Evolutionary conservation across 1,140 invertebrate genomes (phyloP).

Genomic region (Megathymus violae): DNA sequence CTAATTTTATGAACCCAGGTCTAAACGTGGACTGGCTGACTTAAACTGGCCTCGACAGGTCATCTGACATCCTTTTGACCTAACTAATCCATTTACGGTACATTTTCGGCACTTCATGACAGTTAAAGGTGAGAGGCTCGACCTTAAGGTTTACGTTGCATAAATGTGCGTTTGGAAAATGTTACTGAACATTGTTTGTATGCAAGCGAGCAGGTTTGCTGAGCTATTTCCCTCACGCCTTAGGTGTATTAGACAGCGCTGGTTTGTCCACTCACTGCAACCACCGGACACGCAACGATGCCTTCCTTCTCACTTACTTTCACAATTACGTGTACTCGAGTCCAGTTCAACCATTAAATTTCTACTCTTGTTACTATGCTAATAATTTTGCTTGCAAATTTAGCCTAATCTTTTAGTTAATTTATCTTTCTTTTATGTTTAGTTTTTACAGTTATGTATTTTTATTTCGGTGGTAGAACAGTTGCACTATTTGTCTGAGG

Average conservation of each 20-base stretch:
- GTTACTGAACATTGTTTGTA: conserved; percentile 13
- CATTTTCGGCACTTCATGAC: conserved; percentile 13
- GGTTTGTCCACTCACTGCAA: conserved; percentile 43
- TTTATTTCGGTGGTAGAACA: too few relatives aligned
- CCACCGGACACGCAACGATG: conserved; percentile 63
- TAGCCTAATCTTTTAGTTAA: too few relatives aligned
- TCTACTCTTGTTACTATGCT: conserved; percentile 28
- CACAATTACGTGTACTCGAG: conserved; percentile 58
- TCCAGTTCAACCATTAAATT: conserved; percentile 52
- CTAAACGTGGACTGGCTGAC: too few relatives aligned
- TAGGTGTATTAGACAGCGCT: conserved; percentile 18
- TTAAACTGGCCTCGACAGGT: too few relatives aligned
- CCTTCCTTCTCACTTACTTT: conserved; percentile 69
- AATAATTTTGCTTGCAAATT: conserved; percentile 3
- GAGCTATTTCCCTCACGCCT: conserved; percentile 31
- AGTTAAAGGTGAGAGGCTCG: conserved; percentile 38
- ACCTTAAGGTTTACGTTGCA: conserved; percentile 29
- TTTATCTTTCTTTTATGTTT: too few relatives aligned
- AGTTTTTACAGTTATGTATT: too few relatives aligned
- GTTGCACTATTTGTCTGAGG: too few relatives aligned
- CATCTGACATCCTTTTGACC: too few relatives aligned
- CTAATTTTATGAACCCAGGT: too few relatives aligned
- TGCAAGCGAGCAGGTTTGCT: conserved; percentile 7
- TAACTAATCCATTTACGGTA: conserved; percentile 16
- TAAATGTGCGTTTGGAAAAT: conserved; percentile 6